Evolutionary conservation across 2,888 invertebrate species (phyloP).

Genomic region (Ormyrus thymus): DNA sequence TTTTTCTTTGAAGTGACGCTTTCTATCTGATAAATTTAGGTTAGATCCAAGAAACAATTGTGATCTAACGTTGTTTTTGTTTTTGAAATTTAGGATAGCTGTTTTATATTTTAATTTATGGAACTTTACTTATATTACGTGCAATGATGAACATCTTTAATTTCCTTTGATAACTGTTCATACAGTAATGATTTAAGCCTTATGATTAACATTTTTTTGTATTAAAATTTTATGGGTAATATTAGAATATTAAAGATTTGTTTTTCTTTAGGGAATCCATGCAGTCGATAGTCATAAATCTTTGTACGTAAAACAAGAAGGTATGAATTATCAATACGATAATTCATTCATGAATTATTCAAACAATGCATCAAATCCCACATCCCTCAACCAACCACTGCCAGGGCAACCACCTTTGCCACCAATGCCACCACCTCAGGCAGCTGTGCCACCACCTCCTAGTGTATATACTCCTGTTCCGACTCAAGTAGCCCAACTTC

Average conservation of each 20-base stretch:
- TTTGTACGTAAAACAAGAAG: constrained; percentile 64
- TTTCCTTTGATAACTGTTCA: too few species aligned
- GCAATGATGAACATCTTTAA: too few species aligned
- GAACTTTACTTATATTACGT: too few species aligned
- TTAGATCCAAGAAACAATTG: constrained; percentile 45
- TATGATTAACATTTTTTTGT: too few species aligned
- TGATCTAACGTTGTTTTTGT: constrained; percentile 13
- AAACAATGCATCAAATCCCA: constrained; percentile 60
- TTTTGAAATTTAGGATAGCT: background rate
- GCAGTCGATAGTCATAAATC: constrained; percentile 8
- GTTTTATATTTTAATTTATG: too few species aligned
- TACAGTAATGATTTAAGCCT: too few species aligned
- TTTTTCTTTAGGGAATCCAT: too few species aligned
- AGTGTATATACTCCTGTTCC: constrained; percentile 69
- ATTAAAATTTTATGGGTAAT: too few species aligned
- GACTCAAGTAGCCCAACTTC: constrained; percentile 69
- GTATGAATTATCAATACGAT: constrained; percentile 66
- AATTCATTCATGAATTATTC: constrained; percentile 66
- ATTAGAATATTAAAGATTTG: too few species aligned
- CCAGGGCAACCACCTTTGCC: constrained; percentile 73
- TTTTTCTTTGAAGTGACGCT: constrained; percentile 7
- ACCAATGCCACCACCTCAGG: constrained; percentile 73
- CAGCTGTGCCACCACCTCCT: constrained; percentile 65
- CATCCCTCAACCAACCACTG: constrained; percentile 67
- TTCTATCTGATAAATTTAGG: constrained; percentile 34